phyloP scores from a whole-genome alignment of 2,113 vertebrate species.

The Syngnathus typhle region DNA sequence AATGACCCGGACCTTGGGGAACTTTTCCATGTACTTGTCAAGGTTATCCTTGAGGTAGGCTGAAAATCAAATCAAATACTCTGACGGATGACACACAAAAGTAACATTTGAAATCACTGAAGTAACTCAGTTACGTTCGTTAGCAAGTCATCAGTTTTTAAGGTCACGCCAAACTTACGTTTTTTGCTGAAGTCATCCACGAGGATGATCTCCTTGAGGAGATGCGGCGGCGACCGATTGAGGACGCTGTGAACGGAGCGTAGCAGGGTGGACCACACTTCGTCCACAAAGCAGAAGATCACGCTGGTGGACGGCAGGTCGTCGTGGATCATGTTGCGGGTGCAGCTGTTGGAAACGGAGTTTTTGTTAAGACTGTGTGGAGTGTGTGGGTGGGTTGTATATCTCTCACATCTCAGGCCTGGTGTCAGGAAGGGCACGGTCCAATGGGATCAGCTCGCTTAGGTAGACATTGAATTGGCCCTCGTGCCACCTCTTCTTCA shows the following conservation, averaged over 20 bases:
- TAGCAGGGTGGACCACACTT: conserved; percentile 95
- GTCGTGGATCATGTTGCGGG: conserved; percentile 74
- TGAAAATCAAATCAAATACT: conserved; percentile 35
- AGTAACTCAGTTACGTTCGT: too few species aligned
- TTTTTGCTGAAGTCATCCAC: conserved; percentile 94
- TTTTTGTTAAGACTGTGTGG: too few species aligned
- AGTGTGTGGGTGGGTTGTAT: background rate
- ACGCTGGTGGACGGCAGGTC: conserved; percentile 83
- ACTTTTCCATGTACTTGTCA: conserved; percentile 82
- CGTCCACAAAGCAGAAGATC: conserved; percentile 97
- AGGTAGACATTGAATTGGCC: conserved; percentile 94
- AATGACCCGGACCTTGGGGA: conserved; percentile 87
- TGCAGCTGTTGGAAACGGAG: conserved; percentile 70
- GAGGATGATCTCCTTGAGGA: conserved; percentile 85
- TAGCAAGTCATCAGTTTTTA: too few species aligned
- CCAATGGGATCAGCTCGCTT: conserved; percentile 89
- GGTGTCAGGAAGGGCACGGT: conserved; percentile 86
- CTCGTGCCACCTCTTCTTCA: conserved; percentile 83
- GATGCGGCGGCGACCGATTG: conserved; percentile 81
- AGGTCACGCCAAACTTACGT: conserved; percentile 61
- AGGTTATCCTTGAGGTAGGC: conserved; percentile 82
- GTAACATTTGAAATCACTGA: too few species aligned
- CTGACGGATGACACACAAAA: background rate
- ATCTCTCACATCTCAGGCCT: conserved; percentile 82
- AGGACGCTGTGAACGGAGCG: conserved; percentile 93